Evolutionary conservation across 2,113 vertebrate species (phyloP).

Genomic region (Scophthalmus maximus): DNA sequence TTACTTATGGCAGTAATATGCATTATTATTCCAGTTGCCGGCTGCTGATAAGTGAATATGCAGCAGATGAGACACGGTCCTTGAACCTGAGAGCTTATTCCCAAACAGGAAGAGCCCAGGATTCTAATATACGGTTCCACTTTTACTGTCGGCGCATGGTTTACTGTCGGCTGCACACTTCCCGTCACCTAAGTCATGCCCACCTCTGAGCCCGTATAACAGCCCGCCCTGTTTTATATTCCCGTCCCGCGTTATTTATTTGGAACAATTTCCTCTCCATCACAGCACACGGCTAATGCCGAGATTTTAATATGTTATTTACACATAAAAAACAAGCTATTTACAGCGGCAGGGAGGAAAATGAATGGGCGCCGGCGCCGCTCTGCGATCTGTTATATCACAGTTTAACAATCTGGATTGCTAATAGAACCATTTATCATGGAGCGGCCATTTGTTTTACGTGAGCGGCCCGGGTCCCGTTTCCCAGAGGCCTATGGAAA

Average conservation of each 20-base stretch:
- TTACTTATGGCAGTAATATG: conserved; percentile 76
- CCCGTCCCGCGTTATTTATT: conserved; percentile 96
- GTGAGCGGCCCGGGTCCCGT: conserved; percentile 86
- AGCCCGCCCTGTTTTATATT: conserved; percentile 90
- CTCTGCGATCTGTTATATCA: conserved; percentile 92
- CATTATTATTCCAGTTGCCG: conserved; percentile 77
- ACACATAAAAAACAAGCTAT: conserved; percentile 97
- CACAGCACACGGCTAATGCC: conserved; percentile 92
- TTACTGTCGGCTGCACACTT: conserved; percentile 86
- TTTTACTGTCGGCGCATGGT: conserved; percentile 86
- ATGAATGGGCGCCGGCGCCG: conserved; percentile 89
- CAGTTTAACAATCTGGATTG: conserved; percentile 98
- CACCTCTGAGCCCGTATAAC: conserved; percentile 89
- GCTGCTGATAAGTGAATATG: conserved; percentile 77
- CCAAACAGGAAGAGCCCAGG: background rate
- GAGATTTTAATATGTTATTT: conserved; percentile 99
- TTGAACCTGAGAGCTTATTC: conserved; percentile 74
- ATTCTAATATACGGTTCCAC: conserved; percentile 87
- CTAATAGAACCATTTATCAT: conserved; percentile 99
- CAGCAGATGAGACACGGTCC: conserved; percentile 68
- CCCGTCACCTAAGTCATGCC: conserved; percentile 94
- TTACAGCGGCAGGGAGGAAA: conserved; percentile 88
- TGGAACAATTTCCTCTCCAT: conserved; percentile 93
- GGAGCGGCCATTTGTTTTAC: conserved; percentile 87
- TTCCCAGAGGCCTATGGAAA: conserved; percentile 90